Percentiles rank a stretch among this genome's conserved stretches.
phyloP scores from a whole-genome alignment of 1,140 invertebrate genomes.

The Zophobas morio region DNA sequence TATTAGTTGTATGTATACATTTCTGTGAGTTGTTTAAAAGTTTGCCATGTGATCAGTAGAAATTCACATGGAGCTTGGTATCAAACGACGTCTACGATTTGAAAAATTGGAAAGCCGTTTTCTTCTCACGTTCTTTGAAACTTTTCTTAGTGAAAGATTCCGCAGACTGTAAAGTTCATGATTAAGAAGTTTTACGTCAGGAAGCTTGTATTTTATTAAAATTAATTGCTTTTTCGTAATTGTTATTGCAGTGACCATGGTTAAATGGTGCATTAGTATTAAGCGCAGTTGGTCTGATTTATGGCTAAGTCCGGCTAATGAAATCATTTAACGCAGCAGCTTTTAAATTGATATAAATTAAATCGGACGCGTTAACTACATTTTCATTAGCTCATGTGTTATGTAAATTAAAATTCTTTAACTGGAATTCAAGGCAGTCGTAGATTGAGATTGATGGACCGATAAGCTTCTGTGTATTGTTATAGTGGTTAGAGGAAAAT shows the following conservation, averaged over 20 bases:
- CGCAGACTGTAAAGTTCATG: slow-evolving; percentile 24
- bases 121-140: slow-evolving; percentile 20
- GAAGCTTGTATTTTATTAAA: not conserved
- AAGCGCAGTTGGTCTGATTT: slow-evolving; percentile 17
- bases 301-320: slow-evolving; percentile 26
- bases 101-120: slow-evolving; percentile 13
- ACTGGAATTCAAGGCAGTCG: slow-evolving; percentile 4
- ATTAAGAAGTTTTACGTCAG: slow-evolving; percentile 6
- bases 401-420: slow-evolving; percentile 23
- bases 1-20: not conserved
- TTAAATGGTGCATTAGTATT: not conserved
- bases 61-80: not conserved
- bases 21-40: not conserved
- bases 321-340: slow-evolving; percentile 14
- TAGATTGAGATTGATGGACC: not conserved
- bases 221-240: slow-evolving; percentile 16
- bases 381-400: slow-evolving; percentile 25
- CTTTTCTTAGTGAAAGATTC: slow-evolving; percentile 19
- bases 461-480: slow-evolving; percentile 12
- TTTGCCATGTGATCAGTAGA: not conserved
- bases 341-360: slow-evolving; percentile 31
- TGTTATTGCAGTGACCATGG: slow-evolving; percentile 5
- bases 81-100: not conserved
- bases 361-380: slow-evolving; percentile 17
- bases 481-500: not conserved